Conservation (phyloP, 1,140 invertebrate genomes). For the Brachionus angularis region DNA sequence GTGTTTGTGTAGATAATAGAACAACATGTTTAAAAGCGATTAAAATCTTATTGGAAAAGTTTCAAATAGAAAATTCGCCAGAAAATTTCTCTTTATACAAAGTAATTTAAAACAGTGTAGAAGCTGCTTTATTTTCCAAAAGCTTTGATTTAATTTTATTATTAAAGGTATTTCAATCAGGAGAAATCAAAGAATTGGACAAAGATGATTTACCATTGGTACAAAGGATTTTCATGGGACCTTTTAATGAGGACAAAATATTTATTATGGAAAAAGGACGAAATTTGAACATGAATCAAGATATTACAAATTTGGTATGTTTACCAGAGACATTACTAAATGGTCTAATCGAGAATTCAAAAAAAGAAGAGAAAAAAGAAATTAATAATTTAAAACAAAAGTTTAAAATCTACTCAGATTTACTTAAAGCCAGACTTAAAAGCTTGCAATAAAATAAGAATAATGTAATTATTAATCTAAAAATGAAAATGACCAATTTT, state of each 20-base stretch:
- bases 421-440: constrained; percentile 14
- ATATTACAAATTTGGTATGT: constrained; percentile 11
- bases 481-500: too few relatives aligned
- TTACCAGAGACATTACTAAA: constrained; percentile 29
- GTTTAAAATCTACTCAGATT: constrained; percentile 2
- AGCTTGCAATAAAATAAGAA: neutral
- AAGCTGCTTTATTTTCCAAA: too few relatives aligned
- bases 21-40: constrained; percentile 35
- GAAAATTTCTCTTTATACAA: constrained; percentile 37
- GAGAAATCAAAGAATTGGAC: constrained; percentile 12
- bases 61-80: constrained; percentile 13
- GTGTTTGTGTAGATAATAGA: constrained; percentile 19
- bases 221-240: constrained; percentile 34
- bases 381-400: constrained; percentile 24
- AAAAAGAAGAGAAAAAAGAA: constrained; percentile 30
- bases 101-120: too few relatives aligned
- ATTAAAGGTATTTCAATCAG: constrained; percentile 18
- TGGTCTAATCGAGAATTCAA: constrained; percentile 17
- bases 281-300: neutral
- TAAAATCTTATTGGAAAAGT: constrained; percentile 37
- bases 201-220: constrained; percentile 16
- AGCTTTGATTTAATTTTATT: too few relatives aligned
- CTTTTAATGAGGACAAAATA: constrained; percentile 38
- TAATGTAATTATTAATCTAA: too few relatives aligned
- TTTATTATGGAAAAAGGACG: constrained; percentile 43